Conservation (phyloP, 2,888 invertebrate genomes). For the Boloria euphrosyne region DNA sequence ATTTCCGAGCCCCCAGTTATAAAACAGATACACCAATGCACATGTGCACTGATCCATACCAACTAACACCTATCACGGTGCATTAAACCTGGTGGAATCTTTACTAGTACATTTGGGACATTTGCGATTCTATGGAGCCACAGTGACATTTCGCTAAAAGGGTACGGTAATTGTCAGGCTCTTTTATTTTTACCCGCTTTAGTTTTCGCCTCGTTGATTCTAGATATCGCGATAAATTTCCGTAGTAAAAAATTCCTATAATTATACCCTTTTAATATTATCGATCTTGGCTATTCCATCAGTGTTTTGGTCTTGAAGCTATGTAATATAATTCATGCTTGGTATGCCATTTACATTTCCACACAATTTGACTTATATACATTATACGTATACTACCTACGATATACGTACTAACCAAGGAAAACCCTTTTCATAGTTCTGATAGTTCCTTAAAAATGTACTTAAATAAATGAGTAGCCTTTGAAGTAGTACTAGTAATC, state of each 20-base stretch:
- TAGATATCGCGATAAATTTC: conserved; percentile 23
- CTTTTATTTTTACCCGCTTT: conserved; percentile 43
- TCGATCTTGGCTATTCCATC: no score
- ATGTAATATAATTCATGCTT: no score
- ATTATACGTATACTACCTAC: no score
- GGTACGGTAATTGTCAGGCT: conserved; percentile 47
- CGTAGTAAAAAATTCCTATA: conserved; percentile 3
- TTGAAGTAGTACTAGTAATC: no score
- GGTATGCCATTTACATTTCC: no score
- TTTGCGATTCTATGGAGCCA: conserved; percentile 48
- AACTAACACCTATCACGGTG: conserved; percentile 44
- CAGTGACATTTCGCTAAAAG: conserved; percentile 53
- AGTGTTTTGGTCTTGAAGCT: no score
- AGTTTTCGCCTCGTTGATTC: conserved; percentile 33
- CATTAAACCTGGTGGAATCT: conserved; percentile 48
- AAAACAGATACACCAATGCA: conserved; percentile 30
- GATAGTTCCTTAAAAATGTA: no score
- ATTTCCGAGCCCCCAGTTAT: conserved; percentile 12
- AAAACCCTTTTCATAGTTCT: no score
- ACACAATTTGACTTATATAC: no score
- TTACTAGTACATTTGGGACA: conserved; percentile 49
- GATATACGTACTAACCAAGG: no score
- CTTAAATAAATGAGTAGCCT: no score
- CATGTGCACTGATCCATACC: conserved; percentile 47
- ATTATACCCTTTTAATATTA: conserved; percentile 5